Evolutionary conservation across 2,888 invertebrate species (phyloP), one percentile per base, ranked within the genome.

Genomic region (Blomia tropicalis): DNA sequence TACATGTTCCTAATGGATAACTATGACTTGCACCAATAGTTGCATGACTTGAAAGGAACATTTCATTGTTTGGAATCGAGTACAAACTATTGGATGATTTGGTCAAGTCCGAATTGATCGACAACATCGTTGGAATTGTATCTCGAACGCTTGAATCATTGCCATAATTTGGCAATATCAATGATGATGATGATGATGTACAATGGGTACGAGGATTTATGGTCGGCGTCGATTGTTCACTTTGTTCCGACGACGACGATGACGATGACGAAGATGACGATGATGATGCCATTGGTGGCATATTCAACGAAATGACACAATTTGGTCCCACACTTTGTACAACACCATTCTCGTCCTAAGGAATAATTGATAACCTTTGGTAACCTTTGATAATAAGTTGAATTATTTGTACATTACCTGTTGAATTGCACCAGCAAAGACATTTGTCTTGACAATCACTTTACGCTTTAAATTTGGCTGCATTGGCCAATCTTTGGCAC

Each of bases 401-500:
- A n/a, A n/a, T n/a, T n/a, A n/a, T n/a, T n/a, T n/a, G n/a, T n/a
- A n/a, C n/a, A n/a, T n/a, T 36, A 60, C 61, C 61, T 60, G 61
- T 60, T 51, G 51, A 5, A 60, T 53, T 51, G 53, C 61, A 27
- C 41, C 41, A 23, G 61, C 53, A 27, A 53, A 51, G 27, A 60
- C 53, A 17, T 60, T 51, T 23, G 61, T 60, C n/a, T 51, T 53
- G n/a, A 60, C 53, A 54, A 60, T 60, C 27, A 60, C 31, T 29
- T 60, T 60, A n/a, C 61, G 51, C 23, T 60, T 60, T 11, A 60
- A 41, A 22, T 53, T 60, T 11, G 32, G 61, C 32, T 60, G 61
- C 61, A 60, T 60, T 22, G 61, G 61, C 61, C 61, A 60, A 22
- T 60, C 61, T 32, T 60, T 60, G 3, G 61, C 61, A 36, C 61